Percentiles rank a stretch among this genome's conserved stretches.
phyloP scores from a whole-genome alignment of 2,797 vertebrate genomes.

The Catharus ustulatus region DNA sequence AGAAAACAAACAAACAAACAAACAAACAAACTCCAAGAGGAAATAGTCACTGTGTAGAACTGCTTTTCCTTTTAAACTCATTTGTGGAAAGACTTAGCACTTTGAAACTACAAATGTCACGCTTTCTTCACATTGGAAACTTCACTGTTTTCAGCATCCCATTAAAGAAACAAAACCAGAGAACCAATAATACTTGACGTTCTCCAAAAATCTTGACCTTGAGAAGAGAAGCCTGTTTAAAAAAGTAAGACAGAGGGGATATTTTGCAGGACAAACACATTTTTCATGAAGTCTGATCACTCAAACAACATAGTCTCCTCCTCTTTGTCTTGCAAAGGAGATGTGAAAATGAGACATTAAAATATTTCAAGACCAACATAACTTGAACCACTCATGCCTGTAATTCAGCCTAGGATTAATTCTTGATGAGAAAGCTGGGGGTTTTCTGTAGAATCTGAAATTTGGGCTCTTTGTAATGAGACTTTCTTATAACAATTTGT shows the following conservation, averaged over 20 bases:
- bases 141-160: neutral
- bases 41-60: neutral
- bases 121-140: neutral
- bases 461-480: neutral
- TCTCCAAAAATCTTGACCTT: neutral
- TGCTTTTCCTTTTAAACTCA: neutral
- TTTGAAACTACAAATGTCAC: neutral
- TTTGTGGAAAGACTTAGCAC: neutral
- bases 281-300: neutral
- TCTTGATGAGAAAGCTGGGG: neutral
- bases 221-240: neutral
- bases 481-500: neutral
- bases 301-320: neutral
- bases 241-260: neutral
- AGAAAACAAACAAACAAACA: neutral
- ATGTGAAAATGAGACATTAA: neutral
- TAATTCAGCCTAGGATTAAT: neutral
- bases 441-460: neutral
- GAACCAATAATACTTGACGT: neutral
- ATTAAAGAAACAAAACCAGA: neutral
- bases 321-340: neutral
- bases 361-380: neutral
- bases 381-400: fast-evolving
- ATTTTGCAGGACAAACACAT: neutral
- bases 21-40: neutral